Percentiles rank a stretch among this genome's conserved stretches.
Evolutionary conservation across 2,888 invertebrate species (phyloP).

Genomic region (Linnaemya tessellans): DNA sequence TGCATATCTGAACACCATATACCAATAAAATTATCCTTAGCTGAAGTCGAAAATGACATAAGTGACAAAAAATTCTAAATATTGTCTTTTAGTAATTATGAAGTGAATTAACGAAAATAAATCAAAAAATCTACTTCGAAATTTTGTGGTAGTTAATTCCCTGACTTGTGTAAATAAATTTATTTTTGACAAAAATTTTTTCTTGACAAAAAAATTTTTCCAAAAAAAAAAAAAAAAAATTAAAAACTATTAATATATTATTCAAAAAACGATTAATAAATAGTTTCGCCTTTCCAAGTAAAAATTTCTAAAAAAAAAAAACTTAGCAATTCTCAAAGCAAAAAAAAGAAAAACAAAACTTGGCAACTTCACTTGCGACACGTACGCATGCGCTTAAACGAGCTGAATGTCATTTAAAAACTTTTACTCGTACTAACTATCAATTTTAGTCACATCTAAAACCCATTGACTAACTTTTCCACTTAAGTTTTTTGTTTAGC

Average conservation of each 20-base stretch:
- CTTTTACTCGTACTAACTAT: slow-evolving; percentile 43
- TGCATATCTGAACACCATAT: no score
- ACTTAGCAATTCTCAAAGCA: not conserved
- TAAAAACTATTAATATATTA: slow-evolving; percentile 1
- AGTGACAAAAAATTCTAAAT: no score
- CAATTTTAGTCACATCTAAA: not conserved
- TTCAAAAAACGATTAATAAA: not conserved
- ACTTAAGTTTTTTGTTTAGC: slow-evolving; percentile 17
- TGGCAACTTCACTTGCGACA: not conserved
- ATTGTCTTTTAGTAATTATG: no score
- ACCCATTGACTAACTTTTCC: slow-evolving; percentile 18
- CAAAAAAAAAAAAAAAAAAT: no score
- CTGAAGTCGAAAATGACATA: no score
- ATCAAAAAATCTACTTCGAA: no score
- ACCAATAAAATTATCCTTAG: no score
- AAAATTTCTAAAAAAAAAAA: slow-evolving; percentile 8
- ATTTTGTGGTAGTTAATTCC: no score
- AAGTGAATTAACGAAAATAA: no score
- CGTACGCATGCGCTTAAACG: not conserved
- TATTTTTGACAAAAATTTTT: not conserved
- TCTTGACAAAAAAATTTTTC: not conserved
- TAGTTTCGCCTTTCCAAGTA: not conserved
- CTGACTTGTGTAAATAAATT: no score
- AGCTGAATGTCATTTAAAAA: slow-evolving; percentile 45
- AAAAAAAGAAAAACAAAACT: not conserved